phyloP scores from a whole-genome alignment of 2,888 invertebrate species.

The Rhorus exstirpatorius region DNA sequence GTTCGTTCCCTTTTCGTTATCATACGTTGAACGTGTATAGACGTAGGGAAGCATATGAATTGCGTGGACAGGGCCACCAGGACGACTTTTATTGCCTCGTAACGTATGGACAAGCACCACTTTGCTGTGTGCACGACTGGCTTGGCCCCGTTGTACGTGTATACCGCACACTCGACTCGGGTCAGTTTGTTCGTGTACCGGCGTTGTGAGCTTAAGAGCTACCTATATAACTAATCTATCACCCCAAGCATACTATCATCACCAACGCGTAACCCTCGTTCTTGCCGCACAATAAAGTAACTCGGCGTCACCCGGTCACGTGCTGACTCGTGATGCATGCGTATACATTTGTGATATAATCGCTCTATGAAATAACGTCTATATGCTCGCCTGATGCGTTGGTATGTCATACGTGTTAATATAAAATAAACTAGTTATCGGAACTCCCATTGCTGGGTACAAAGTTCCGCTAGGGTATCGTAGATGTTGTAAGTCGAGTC shows the following conservation, averaged over 20 bases:
- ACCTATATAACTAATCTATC: conserved; percentile 43
- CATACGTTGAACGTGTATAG: too few relatives aligned
- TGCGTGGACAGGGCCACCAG: conserved; percentile 50
- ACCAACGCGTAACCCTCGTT: conserved; percentile 52
- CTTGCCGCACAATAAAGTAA: conserved; percentile 44
- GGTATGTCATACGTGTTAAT: neutral
- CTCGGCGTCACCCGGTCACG: conserved; percentile 53
- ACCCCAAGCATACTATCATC: conserved; percentile 45
- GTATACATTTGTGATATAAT: conserved; percentile 49
- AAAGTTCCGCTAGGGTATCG: too few relatives aligned
- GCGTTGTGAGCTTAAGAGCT: conserved; percentile 52
- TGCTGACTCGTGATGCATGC: conserved; percentile 52
- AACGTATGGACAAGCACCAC: conserved; percentile 68
- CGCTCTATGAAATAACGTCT: conserved; percentile 25
- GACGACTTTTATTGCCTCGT: conserved; percentile 67
- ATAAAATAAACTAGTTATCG: neutral
- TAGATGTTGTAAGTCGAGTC: too few relatives aligned
- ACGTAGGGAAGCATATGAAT: too few relatives aligned
- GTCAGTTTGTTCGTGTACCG: conserved; percentile 56
- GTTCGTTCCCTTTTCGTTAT: too few relatives aligned
- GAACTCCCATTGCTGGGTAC: too few relatives aligned
- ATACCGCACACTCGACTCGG: conserved; percentile 45
- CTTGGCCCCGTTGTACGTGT: conserved; percentile 49
- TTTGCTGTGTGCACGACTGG: conserved; percentile 58
- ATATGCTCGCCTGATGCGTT: neutral